Conservation (phyloP, 2,113 vertebrate genomes). For the Rhineura floridana region DNA sequence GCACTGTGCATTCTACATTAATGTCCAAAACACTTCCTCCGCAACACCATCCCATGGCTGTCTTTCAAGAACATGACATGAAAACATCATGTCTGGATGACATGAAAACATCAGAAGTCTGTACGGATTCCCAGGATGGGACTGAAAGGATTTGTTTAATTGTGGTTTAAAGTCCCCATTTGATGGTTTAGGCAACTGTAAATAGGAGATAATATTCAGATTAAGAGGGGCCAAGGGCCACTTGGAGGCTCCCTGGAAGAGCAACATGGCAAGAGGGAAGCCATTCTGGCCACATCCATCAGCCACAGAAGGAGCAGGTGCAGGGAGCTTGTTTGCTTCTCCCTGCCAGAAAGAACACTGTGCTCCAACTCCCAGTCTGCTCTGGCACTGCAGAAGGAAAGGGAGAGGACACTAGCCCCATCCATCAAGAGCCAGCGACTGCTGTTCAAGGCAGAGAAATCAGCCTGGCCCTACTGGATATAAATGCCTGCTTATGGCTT, state of each 20-base stretch:
- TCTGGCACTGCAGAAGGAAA: background rate
- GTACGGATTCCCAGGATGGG: background rate
- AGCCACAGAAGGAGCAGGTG: no score
- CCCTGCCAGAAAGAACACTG: background rate
- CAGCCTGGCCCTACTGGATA: background rate
- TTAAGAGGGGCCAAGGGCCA: background rate
- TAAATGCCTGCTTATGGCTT: background rate
- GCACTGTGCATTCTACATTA: conserved; percentile 33
- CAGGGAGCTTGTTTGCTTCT: background rate
- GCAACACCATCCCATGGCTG: conserved; percentile 1
- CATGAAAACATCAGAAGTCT: background rate
- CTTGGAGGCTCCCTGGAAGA: no score
- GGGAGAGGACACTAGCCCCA: background rate
- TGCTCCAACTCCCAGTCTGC: background rate
- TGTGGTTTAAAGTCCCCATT: background rate
- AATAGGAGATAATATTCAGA: conserved; percentile 14
- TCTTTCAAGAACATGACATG: conserved; percentile 6
- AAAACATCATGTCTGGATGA: background rate
- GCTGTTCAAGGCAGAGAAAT: background rate
- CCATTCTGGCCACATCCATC: no score
- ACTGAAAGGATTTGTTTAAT: background rate
- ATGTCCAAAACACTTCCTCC: conserved; percentile 33
- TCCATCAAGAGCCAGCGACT: background rate
- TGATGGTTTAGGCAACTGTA: conserved; percentile 25
- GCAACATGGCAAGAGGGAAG: no score